These are phyloP conservation scores for Todiramphus saurophagus DNA, from an alignment of 2,113 vertebrate species.

Conservation along the genomic window DNA sequence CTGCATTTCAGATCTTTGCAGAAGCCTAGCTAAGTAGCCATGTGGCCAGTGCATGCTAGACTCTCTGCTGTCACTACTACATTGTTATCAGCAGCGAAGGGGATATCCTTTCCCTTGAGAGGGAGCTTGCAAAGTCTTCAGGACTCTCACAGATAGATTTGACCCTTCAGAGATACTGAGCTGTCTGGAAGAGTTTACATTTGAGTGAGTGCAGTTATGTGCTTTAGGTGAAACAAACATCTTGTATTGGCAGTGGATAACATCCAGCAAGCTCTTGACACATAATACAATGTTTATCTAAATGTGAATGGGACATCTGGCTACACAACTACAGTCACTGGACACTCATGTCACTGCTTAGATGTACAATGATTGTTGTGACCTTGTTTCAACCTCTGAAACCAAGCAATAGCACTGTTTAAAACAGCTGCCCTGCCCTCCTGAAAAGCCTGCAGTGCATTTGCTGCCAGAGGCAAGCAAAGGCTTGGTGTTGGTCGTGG, in stretches of 20 bases:
- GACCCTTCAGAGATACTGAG: not conserved
- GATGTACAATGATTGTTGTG: not conserved
- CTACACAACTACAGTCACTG: not conserved
- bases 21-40: not conserved
- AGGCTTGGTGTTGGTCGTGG: not conserved
- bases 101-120: not conserved
- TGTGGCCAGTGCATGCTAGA: not conserved
- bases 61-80: not conserved
- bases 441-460: not conserved
- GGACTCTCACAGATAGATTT: not conserved
- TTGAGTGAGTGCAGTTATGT: accelerated
- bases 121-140: not conserved
- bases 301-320: not conserved
- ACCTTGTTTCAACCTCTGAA: not conserved
- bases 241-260: not conserved
- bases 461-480: not conserved
- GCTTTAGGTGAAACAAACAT: not conserved
- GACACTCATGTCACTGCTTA: not conserved
- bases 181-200: not conserved
- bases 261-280: not conserved
- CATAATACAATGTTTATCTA: not conserved
- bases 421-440: not conserved
- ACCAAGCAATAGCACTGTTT: not conserved
- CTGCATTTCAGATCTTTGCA: not conserved
- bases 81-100: not conserved